A percentile compares a stretch with the other conserved stretches of the same genome.
Evolutionary conservation across 2,888 invertebrate species (phyloP).

Genomic region (Brassicogethes aeneus): DNA sequence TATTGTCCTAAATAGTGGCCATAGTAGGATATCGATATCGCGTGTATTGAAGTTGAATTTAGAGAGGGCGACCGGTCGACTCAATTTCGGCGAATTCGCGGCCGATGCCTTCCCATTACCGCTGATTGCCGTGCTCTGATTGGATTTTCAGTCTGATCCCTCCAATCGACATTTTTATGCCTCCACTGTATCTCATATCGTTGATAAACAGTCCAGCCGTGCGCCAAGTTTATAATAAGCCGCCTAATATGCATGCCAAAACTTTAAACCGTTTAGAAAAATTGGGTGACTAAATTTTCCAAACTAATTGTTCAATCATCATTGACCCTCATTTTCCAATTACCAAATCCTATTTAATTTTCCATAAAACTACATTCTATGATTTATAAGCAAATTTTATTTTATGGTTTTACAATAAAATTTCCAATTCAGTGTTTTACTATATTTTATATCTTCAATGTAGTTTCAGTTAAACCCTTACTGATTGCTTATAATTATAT

Average conservation of each 20-base stretch:
- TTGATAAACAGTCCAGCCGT: constrained; percentile 24
- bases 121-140: constrained; percentile 38
- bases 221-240: constrained; percentile 15
- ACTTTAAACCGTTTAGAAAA: too few species aligned
- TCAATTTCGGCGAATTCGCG: constrained; percentile 26
- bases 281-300: too few species aligned
- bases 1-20: constrained; percentile 8
- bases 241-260: neutral
- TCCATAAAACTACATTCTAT: too few species aligned
- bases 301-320: too few species aligned
- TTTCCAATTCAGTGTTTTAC: too few species aligned
- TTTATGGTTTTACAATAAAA: too few species aligned
- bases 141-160: constrained; percentile 36
- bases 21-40: constrained; percentile 8
- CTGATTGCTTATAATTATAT: too few species aligned
- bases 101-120: constrained; percentile 35
- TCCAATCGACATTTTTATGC: constrained; percentile 30
- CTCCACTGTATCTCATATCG: constrained; percentile 25
- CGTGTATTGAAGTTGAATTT: constrained; percentile 4
- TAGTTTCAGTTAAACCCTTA: too few species aligned
- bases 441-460: too few species aligned
- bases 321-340: too few species aligned
- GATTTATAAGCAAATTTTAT: too few species aligned
- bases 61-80: constrained; percentile 9
- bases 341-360: too few species aligned